Evolutionary conservation across 2,113 vertebrate species (phyloP).

Genomic region (Tringa solitaria): DNA sequence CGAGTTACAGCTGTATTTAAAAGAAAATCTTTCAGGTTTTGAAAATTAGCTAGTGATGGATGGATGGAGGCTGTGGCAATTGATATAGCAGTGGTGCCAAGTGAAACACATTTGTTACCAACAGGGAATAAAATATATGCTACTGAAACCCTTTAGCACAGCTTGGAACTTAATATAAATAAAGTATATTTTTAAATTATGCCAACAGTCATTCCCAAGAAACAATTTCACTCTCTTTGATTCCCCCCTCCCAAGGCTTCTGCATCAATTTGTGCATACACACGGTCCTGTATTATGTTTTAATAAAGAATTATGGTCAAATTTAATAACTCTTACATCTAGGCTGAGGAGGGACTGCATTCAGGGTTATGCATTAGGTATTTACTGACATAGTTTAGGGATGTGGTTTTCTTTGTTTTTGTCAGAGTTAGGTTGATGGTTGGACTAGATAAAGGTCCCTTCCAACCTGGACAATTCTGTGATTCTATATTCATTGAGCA

Average conservation of each 20-base stretch:
- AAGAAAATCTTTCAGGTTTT: slow-evolving; percentile 57
- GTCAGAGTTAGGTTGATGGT: too few species aligned
- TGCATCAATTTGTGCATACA: not conserved
- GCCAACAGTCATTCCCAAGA: slow-evolving; percentile 15
- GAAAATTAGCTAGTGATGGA: slow-evolving; percentile 42
- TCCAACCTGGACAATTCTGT: too few species aligned
- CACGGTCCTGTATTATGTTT: not conserved
- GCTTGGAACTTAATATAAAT: slow-evolving; percentile 44
- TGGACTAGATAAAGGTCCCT: too few species aligned
- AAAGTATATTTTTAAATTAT: slow-evolving; percentile 31
- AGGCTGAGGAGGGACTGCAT: not conserved
- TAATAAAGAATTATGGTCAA: not conserved
- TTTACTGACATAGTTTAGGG: too few species aligned
- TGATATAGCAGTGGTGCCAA: slow-evolving; percentile 57
- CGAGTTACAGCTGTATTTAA: slow-evolving; percentile 61
- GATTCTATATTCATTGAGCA: not conserved
- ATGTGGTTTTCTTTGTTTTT: too few species aligned
- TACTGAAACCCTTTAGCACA: slow-evolving; percentile 50
- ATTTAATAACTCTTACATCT: not conserved
- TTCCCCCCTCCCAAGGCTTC: not conserved
- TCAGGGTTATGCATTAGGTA: not conserved
- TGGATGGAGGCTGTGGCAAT: slow-evolving; percentile 52
- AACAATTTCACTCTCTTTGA: slow-evolving; percentile 10
- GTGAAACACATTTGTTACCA: slow-evolving; percentile 61
- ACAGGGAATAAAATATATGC: slow-evolving; percentile 58